Evolutionary conservation across 2,113 vertebrate genomes (phyloP).

Genomic region (Mesoclemmys tuberculata): DNA sequence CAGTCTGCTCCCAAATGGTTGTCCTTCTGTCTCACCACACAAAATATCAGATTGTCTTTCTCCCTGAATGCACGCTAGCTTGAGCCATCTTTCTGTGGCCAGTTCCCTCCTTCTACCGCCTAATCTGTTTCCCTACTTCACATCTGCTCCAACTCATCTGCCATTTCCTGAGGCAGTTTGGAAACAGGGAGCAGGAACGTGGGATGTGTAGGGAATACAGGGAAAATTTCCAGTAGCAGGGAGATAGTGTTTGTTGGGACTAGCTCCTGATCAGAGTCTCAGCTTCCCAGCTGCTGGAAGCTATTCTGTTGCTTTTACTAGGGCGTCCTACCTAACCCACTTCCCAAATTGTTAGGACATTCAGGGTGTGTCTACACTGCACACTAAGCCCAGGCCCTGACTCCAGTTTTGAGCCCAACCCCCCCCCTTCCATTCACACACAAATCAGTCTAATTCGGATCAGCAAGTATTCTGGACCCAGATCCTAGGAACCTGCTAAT

Average conservation of each 20-base stretch:
- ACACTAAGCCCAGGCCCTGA: neutral
- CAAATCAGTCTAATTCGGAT: neutral
- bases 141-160: neutral
- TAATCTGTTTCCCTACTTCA: neutral
- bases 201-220: neutral
- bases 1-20: rapidly evolving
- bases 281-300: neutral
- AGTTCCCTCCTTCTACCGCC: neutral
- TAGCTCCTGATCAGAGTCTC: neutral
- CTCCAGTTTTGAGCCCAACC: neutral
- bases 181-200: rapidly evolving
- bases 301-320: rapidly evolving
- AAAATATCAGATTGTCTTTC: too few relatives aligned
- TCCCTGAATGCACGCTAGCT: rapidly evolving
- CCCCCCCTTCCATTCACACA: neutral
- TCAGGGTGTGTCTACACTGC: neutral
- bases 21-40: neutral
- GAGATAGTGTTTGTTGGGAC: neutral
- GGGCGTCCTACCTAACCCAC: rapidly evolving
- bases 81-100: rapidly evolving
- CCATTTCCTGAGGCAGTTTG: neutral
- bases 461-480: too few relatives aligned
- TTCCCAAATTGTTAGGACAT: neutral
- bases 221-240: rapidly evolving
- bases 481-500: neutral